phyloP scores from a whole-genome alignment of 1,140 invertebrate species.

The Archivesica marissinica region DNA sequence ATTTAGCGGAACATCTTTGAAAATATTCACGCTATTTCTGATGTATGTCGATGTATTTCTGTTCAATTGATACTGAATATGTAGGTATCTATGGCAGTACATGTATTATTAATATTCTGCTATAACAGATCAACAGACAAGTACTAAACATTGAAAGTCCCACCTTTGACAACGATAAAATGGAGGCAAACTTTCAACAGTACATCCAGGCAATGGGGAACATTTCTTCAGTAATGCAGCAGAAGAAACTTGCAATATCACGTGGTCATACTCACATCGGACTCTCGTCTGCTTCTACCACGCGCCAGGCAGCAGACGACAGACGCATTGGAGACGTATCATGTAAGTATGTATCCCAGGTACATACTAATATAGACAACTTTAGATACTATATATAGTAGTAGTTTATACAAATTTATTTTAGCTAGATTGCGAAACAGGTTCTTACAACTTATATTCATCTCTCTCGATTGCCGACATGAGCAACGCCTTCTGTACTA shows the following conservation, averaged over 20 bases:
- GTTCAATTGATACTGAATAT: no score
- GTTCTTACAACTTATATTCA: no score
- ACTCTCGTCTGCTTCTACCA: constrained; percentile 45
- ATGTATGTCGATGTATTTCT: no score
- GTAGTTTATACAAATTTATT: no score
- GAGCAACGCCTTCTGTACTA: no score
- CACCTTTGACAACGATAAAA: constrained; percentile 58
- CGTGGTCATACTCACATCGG: constrained; percentile 63
- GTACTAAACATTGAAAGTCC: constrained; percentile 63
- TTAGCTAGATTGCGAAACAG: no score
- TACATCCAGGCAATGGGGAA: constrained; percentile 19
- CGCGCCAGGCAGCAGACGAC: constrained; percentile 37
- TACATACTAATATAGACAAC: no score
- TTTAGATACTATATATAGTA: no score
- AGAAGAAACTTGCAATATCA: constrained; percentile 53
- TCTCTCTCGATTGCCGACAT: no score
- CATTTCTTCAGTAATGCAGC: constrained; percentile 41
- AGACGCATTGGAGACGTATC: constrained; percentile 47
- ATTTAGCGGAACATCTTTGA: no score
- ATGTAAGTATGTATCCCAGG: constrained; percentile 44
- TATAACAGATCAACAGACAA: constrained; percentile 50
- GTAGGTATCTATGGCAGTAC: no score
- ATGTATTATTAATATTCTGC: constrained; percentile 1
- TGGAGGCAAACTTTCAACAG: constrained; percentile 57
- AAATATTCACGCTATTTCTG: no score